These are phyloP conservation scores for Mycalesis mineus DNA, from an alignment of 2,888 invertebrate species.

Conservation along the genomic window DNA sequence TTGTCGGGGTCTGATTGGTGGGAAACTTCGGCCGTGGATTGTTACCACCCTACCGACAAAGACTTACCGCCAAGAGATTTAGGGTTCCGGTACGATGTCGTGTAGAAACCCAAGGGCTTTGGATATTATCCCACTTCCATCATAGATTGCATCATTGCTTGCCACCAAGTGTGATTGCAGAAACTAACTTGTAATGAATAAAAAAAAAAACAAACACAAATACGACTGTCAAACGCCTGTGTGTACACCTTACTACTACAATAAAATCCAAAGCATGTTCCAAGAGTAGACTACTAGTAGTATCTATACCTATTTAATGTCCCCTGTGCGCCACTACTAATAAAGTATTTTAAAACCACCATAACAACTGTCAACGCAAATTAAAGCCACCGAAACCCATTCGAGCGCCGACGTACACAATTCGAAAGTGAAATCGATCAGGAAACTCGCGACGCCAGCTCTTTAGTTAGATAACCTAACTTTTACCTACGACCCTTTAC, in stretches of 20 bases:
- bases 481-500: constrained; percentile 6
- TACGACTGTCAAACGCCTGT: too few species aligned
- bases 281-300: too few species aligned
- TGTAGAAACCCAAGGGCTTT: too few species aligned
- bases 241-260: too few species aligned
- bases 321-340: too few species aligned
- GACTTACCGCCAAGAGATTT: too few species aligned
- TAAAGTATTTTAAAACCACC: neutral
- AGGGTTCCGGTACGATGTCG: too few species aligned
- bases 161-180: neutral
- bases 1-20: too few species aligned
- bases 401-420: constrained; percentile 4
- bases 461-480: constrained; percentile 11
- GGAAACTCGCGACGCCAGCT: constrained; percentile 6
- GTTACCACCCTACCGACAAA: too few species aligned
- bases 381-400: neutral
- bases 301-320: too few species aligned
- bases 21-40: too few species aligned
- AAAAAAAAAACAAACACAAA: neutral
- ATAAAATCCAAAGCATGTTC: too few species aligned
- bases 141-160: neutral
- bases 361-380: neutral
- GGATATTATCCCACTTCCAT: neutral
- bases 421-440: constrained; percentile 23
- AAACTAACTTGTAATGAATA: neutral